A percentile compares a stretch with the other conserved stretches of the same genome.
These are phyloP conservation scores for Thunnus thynnus DNA, from an alignment of 2,113 vertebrate species.

Conservation along the genomic window DNA sequence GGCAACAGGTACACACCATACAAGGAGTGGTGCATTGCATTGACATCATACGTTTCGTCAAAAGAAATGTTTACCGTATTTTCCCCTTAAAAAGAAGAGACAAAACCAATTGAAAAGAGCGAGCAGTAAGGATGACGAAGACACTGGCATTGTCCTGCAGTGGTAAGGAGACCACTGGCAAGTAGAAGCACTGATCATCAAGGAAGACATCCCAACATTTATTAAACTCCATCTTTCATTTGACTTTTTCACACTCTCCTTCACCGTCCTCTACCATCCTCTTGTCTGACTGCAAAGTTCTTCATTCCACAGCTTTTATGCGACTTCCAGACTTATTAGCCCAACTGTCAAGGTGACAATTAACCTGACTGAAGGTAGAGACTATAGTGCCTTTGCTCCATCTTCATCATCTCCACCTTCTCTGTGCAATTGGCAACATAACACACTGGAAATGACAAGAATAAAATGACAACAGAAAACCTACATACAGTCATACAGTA, in stretches of 20 bases:
- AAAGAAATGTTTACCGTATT: conserved; percentile 74
- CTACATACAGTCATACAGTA: conserved; percentile 74
- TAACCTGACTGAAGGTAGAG: conserved; percentile 30
- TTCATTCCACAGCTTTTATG: not conserved
- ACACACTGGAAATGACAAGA: conserved; percentile 69
- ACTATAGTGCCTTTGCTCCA: conserved; percentile 28
- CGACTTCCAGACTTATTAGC: conserved; percentile 19
- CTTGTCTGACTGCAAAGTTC: conserved; percentile 11
- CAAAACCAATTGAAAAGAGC: conserved; percentile 62
- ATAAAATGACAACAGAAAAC: conserved; percentile 72
- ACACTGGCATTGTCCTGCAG: conserved; percentile 66
- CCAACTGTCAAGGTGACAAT: not conserved
- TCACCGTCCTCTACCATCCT: conserved; percentile 13
- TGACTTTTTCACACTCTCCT: conserved; percentile 16
- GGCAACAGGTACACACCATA: conserved; percentile 91
- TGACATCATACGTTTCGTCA: conserved; percentile 82
- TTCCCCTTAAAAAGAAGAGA: conserved; percentile 69
- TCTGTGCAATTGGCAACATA: conserved; percentile 64
- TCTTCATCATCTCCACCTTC: conserved; percentile 54
- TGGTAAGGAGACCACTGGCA: conserved; percentile 50
- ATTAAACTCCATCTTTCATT: conserved; percentile 43
- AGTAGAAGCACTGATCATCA: conserved; percentile 62
- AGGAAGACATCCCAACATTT: conserved; percentile 75
- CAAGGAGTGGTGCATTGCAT: conserved; percentile 79
- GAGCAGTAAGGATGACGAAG: conserved; percentile 65